Base-by-base conservation (phyloP, 2,113 vertebrate species). In the Syrrhaptes paradoxus region DNA sequence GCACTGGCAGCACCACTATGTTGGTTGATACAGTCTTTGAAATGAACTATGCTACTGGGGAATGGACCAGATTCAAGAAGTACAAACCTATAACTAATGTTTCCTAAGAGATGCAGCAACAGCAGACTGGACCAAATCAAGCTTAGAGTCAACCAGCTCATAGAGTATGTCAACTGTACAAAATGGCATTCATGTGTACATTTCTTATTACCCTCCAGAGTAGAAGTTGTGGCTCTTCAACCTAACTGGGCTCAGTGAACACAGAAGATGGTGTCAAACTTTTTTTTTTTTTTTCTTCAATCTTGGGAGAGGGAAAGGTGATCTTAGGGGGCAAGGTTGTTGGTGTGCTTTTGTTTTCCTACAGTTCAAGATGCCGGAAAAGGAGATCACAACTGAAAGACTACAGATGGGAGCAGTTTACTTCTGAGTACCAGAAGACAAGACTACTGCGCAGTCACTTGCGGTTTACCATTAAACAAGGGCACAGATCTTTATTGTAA, bases 1-100 rank as follows among this genome's bases (percentile, higher is more conserved):
- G 99, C 95, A 99, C 99, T 8, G 99, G 99, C 97, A 99, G 99
- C 97, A 99, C 99, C 97, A 99, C 99, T 88, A 99, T 99, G 99
- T 98, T 99, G 96, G 99, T 99, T 90, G 99, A 99, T 97, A 99
- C 99, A 0, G 99, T 99, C 94, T 99, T 99, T 81, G 99, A 99
- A 98, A 99, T 99, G 99, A 99, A 99, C 99, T 99, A 99, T 87
- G 99, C 99, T 79, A 99, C 99, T 17, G 99, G 99, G 95, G 99
- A 99, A 98, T 99, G 99, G 99, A 99, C 99, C 51, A 99, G 99
- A 89, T 99, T 99, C 98, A 99, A 99, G 98, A 99, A 99, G 97
- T 99, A 99, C 98, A 99, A 99, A 97, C 99, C 99, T 92, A 99
- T 99, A 97, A 99, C 99, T 96, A 99, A 99, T 12, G 98, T 98